phyloP scores from a whole-genome alignment of 1,140 invertebrate genomes.

The Ruditapes philippinarum region DNA sequence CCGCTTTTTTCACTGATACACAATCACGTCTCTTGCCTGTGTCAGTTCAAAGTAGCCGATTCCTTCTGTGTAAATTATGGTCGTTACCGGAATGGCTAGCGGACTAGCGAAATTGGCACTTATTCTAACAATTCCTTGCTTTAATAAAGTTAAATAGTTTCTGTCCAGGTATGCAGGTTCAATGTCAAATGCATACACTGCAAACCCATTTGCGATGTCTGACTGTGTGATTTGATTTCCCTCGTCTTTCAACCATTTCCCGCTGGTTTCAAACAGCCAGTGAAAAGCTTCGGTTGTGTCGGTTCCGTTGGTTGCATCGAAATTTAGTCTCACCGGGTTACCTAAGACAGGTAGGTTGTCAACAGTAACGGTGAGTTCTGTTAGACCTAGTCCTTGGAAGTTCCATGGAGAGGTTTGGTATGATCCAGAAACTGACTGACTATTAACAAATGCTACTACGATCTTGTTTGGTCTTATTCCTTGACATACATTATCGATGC shows the following conservation, averaged over 20 bases:
- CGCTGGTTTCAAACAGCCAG: conserved; percentile 58
- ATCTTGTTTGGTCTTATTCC: conserved; percentile 62
- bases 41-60: neutral
- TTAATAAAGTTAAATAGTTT: conserved; percentile 45
- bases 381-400: conserved; percentile 56
- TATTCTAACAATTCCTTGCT: conserved; percentile 50
- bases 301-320: neutral
- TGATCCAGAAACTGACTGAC: conserved; percentile 35
- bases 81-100: neutral
- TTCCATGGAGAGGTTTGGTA: conserved; percentile 52
- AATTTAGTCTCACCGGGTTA: conserved; percentile 36
- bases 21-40: conserved; percentile 17
- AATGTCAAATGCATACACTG: conserved; percentile 57
- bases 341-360: conserved; percentile 56
- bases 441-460: conserved; percentile 54
- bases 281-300: conserved; percentile 7
- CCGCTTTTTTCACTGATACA: neutral
- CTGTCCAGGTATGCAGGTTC: neutral
- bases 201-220: conserved; percentile 45
- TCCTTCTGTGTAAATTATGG: neutral
- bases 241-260: conserved; percentile 62
- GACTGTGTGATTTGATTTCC: conserved; percentile 49
- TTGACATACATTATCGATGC: conserved; percentile 59
- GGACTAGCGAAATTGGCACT: conserved; percentile 40
- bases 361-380: conserved; percentile 31